Conservation (phyloP, 2,888 invertebrate species). For the Catocala nupta region DNA sequence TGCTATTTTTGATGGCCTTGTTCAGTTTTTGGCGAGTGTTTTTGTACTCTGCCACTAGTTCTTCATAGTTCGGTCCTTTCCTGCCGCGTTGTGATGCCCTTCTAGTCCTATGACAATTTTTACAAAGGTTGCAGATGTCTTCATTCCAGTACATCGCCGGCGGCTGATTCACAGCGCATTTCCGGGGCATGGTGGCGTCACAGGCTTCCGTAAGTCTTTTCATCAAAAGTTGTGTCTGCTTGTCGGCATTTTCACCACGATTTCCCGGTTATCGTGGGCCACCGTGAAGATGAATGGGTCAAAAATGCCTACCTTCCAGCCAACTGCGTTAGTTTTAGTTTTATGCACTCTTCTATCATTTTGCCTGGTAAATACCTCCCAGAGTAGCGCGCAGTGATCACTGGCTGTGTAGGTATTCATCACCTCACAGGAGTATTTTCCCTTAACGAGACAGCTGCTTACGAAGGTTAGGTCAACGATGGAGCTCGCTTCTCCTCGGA, state of each 20-base stretch:
- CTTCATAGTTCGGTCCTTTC: too few relatives aligned
- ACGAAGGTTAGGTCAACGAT: not conserved
- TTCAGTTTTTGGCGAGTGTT: too few relatives aligned
- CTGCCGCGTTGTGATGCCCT: not conserved
- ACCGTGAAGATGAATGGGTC: not conserved
- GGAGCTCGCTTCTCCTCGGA: not conserved
- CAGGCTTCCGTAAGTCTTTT: conserved; percentile 6
- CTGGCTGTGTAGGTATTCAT: not conserved
- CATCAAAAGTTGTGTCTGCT: conserved; percentile 1
- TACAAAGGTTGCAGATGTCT: not conserved
- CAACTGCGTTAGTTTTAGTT: not conserved
- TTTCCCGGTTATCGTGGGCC: not conserved
- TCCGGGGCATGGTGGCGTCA: not conserved
- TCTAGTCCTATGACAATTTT: not conserved
- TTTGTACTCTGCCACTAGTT: too few relatives aligned
- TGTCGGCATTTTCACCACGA: not conserved
- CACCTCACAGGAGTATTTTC: not conserved
- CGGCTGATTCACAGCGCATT: conserved; percentile 3
- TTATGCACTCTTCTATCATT: not conserved
- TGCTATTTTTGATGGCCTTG: too few relatives aligned
- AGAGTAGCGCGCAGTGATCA: not conserved
- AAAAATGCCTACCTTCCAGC: not conserved
- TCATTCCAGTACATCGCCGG: conserved; percentile 3
- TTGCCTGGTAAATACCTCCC: not conserved
- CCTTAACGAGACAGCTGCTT: not conserved